Conservation (phyloP, 2,797 vertebrate genomes). For the Pogoniulus pusillus region DNA sequence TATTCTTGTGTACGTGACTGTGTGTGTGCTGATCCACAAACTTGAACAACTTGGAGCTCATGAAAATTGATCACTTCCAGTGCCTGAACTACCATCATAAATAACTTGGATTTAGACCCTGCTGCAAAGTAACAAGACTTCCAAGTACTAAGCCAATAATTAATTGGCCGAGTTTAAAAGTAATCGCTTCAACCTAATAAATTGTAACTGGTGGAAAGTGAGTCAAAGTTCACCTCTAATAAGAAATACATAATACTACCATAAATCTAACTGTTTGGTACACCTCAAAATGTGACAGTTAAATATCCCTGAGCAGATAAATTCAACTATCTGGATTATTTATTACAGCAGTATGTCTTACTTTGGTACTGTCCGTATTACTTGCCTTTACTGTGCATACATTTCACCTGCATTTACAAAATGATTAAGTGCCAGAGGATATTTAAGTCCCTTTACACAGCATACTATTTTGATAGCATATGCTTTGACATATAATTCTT, state of each 20-base stretch:
- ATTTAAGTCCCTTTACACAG: not conserved
- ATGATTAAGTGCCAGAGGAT: not conserved
- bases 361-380: not conserved
- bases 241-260: not conserved
- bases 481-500: constrained; percentile 29
- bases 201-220: not conserved
- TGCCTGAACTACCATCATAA: not conserved
- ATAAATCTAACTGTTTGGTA: not conserved
- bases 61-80: not conserved
- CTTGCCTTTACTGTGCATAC: not conserved
- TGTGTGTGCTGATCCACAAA: not conserved
- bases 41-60: not conserved
- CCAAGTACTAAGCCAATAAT: not conserved
- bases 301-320: not conserved
- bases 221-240: not conserved
- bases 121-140: not conserved
- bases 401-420: not conserved
- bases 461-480: constrained; percentile 17
- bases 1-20: not conserved
- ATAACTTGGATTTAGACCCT: not conserved
- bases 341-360: not conserved
- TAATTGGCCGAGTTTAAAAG: constrained; percentile 7
- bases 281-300: not conserved
- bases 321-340: not conserved
- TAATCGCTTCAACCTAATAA: not conserved